Evolutionary conservation across 30 jellyfish, hydroid and myxozoan genomes (phyloP).

Genomic region (Aurelia aurita): DNA sequence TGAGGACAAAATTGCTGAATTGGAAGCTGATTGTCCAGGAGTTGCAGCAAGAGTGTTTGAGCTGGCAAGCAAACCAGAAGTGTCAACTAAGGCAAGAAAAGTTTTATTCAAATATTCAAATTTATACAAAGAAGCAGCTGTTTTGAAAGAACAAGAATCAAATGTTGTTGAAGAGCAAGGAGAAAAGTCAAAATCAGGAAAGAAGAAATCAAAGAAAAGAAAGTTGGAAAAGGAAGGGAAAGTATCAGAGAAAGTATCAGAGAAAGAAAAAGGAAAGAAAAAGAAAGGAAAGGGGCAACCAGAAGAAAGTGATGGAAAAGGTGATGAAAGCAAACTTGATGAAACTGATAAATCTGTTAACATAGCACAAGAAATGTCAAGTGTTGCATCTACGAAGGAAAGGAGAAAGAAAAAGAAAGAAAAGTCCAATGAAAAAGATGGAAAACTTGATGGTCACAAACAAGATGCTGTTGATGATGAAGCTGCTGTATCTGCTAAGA

Average conservation of each 20-base stretch:
- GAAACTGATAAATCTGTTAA: not conserved
- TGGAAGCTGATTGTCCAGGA: too few species aligned
- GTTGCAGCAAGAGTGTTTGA: constrained; percentile 24
- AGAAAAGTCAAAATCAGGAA: not conserved
- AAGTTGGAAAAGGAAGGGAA: constrained; percentile 11
- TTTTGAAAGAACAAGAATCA: not conserved
- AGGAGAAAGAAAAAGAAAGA: not conserved
- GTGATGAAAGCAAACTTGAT: too few species aligned
- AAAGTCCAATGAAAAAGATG: too few species aligned
- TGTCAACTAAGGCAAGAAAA: constrained; percentile 44
- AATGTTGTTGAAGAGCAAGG: not conserved
- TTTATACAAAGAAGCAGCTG: constrained; percentile 44
- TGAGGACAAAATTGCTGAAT: not conserved
- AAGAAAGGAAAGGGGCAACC: too few species aligned
- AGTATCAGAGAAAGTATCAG: too few species aligned
- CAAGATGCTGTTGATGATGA: too few species aligned
- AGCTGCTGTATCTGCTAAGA: too few species aligned
- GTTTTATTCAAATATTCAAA: constrained; percentile 17
- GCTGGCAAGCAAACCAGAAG: constrained; percentile 39
- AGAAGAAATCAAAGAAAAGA: constrained; percentile 34
- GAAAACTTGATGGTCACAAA: too few species aligned
- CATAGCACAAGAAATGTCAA: not conserved
- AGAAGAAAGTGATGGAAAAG: too few species aligned
- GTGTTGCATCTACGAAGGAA: not conserved
- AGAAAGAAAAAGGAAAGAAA: too few species aligned